A percentile compares a stretch with the other conserved stretches of the same genome.
Conservation (phyloP, 1,140 invertebrate species). For the Tachypleus tridentatus region DNA sequence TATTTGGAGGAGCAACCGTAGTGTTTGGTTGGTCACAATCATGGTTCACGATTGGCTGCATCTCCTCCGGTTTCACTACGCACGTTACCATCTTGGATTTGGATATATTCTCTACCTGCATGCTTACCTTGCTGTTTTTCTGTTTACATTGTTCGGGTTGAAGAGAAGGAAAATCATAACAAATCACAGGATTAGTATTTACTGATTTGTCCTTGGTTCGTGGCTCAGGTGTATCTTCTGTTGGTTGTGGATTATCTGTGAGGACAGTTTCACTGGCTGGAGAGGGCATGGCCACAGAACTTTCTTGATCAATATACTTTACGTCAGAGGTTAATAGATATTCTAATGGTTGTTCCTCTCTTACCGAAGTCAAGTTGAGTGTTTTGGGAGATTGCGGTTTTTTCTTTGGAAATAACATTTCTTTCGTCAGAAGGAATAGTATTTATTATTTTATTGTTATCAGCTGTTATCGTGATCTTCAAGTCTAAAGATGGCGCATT, state of each 20-base stretch:
- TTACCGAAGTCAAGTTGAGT: neutral
- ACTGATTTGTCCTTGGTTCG: neutral
- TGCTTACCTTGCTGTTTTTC: neutral
- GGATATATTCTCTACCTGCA: neutral
- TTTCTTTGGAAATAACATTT: neutral
- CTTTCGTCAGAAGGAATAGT: neutral
- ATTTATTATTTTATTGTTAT: neutral
- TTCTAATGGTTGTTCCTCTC: neutral
- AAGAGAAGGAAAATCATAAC: too few species aligned
- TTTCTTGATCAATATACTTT: conserved; percentile 6
- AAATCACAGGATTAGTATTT: neutral
- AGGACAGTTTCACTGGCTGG: neutral
- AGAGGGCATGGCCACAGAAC: neutral
- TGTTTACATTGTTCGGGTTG: neutral
- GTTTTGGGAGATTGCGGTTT: neutral
- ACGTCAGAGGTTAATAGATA: neutral
- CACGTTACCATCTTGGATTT: conserved; percentile 13
- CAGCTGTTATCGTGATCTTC: neutral
- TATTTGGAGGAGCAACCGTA: neutral
- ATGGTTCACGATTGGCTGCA: conserved; percentile 11
- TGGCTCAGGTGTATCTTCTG: neutral
- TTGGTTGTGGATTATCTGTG: neutral
- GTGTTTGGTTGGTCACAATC: neutral
- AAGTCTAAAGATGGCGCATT: neutral
- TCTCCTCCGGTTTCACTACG: conserved; percentile 10